phyloP scores from a whole-genome alignment of 1,140 invertebrate genomes.

The Delia radicum region DNA sequence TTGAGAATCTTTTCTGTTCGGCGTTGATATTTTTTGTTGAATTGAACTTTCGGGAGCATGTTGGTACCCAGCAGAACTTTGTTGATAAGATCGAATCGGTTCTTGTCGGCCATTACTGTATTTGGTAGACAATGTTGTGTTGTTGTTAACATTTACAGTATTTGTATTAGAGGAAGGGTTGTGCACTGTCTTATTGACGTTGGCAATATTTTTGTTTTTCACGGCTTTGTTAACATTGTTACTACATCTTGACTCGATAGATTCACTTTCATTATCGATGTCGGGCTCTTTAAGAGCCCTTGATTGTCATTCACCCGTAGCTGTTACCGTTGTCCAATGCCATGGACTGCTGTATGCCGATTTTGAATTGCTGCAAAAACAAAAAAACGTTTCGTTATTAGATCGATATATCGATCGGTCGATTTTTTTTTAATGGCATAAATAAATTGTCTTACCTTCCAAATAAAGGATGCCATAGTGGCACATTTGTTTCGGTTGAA shows the following conservation, averaged over 20 bases:
- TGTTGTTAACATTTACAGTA: constrained; percentile 4
- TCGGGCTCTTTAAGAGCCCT: constrained; percentile 54
- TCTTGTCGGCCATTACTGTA: not conserved
- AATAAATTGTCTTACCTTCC: constrained; percentile 61
- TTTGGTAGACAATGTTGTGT: not conserved
- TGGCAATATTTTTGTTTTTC: too few relatives aligned
- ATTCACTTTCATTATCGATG: constrained; percentile 2
- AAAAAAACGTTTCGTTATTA: too few relatives aligned
- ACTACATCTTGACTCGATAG: constrained; percentile 4
- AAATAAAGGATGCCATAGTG: constrained; percentile 70
- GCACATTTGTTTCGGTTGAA: constrained; percentile 57
- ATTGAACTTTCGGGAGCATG: not conserved
- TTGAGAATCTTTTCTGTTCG: not conserved
- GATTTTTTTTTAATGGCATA: not conserved
- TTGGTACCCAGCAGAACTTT: not conserved
- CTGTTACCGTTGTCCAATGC: constrained; percentile 61
- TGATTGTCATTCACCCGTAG: constrained; percentile 60
- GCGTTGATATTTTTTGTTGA: constrained; percentile 1
- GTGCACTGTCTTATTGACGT: not conserved
- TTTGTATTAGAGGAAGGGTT: not conserved
- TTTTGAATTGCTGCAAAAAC: constrained; percentile 56
- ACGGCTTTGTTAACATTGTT: not conserved
- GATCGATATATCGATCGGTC: too few relatives aligned
- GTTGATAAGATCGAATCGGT: not conserved
- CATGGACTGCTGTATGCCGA: constrained; percentile 58